These are phyloP conservation scores for Argya squamiceps DNA, from an alignment of 2,797 vertebrate genomes.

Conservation along the genomic window DNA sequence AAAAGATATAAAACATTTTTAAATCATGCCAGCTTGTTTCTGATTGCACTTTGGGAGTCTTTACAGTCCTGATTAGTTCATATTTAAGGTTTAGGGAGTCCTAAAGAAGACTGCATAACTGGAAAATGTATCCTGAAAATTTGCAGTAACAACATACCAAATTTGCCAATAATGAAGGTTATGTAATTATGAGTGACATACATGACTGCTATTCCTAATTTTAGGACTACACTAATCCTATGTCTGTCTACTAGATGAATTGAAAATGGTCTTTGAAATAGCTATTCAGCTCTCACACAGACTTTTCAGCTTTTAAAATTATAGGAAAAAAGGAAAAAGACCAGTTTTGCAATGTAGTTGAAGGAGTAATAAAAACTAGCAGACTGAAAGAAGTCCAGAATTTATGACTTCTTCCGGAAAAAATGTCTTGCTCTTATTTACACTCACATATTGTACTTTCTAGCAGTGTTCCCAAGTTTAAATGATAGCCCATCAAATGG, in stretches of 20 bases:
- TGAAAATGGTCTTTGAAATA: neutral
- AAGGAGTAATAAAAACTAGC: neutral
- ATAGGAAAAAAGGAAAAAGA: rapidly evolving
- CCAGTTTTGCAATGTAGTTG: neutral
- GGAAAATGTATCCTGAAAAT: neutral
- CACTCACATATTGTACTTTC: neutral
- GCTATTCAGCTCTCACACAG: neutral
- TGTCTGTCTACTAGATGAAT: neutral
- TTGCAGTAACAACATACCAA: neutral
- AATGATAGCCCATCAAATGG: neutral
- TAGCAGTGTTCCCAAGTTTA: neutral
- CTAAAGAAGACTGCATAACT: neutral
- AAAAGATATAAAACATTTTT: neutral
- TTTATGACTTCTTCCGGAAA: neutral
- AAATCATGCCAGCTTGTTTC: neutral
- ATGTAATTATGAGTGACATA: neutral
- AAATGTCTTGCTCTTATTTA: neutral
- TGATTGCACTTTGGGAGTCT: neutral
- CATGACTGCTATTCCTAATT: neutral
- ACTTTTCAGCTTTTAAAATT: neutral
- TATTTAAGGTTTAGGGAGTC: neutral
- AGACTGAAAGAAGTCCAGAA: neutral
- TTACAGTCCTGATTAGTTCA: neutral
- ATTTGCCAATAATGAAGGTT: neutral
- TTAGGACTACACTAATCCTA: neutral